Percentiles rank a stretch among this genome's conserved stretches.
phyloP scores from a whole-genome alignment of 2,888 invertebrate genomes.

The Cantharis flavilabris region DNA sequence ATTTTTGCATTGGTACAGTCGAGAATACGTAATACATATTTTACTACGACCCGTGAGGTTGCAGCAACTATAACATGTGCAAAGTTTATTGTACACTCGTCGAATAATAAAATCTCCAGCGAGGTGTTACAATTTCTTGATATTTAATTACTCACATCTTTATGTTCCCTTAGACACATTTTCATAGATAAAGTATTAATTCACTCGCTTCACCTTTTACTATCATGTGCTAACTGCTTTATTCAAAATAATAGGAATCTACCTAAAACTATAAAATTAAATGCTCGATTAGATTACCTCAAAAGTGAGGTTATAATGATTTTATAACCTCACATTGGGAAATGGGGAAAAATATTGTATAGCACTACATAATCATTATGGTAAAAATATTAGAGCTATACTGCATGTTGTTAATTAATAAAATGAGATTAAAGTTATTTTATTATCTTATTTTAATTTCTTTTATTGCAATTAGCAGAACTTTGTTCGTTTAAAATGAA shows the following conservation, averaged over 20 bases:
- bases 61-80: conserved; percentile 1
- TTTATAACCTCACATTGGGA: too few species aligned
- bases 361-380: too few species aligned
- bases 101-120: conserved; percentile 20
- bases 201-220: background rate
- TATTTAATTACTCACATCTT: conserved; percentile 21
- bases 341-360: too few species aligned
- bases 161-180: conserved; percentile 15
- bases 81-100: conserved; percentile 16
- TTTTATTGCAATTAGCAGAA: too few species aligned
- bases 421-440: too few species aligned
- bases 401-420: too few species aligned
- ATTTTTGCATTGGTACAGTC: conserved; percentile 17
- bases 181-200: background rate
- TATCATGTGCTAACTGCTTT: background rate
- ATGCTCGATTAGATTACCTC: too few species aligned
- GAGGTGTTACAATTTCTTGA: conserved; percentile 28
- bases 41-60: conserved; percentile 17
- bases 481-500: too few species aligned
- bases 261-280: background rate
- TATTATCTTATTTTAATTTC: too few species aligned
- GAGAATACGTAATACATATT: conserved; percentile 22
- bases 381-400: too few species aligned
- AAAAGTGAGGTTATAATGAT: too few species aligned
- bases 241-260: background rate